phyloP scores from a whole-genome alignment of 2,113 vertebrate species.

The Danio rerio region DNA sequence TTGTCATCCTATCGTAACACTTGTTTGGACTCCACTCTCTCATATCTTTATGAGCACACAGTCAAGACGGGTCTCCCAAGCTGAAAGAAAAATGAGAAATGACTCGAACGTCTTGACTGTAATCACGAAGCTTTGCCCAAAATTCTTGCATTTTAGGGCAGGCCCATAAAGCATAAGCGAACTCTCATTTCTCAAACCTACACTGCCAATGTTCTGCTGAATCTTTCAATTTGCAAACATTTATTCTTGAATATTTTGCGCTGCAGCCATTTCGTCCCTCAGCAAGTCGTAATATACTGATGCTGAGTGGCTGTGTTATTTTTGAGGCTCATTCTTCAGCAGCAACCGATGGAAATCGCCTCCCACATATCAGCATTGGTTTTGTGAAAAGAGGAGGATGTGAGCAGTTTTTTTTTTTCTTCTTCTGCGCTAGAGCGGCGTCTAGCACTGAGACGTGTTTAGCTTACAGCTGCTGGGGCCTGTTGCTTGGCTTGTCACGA shows the following conservation, averaged over 20 bases:
- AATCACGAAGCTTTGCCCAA: background rate
- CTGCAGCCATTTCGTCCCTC: background rate
- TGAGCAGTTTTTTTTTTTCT: background rate
- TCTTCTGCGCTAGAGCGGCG: background rate
- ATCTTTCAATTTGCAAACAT: background rate
- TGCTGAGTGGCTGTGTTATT: background rate
- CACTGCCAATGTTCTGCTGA: background rate
- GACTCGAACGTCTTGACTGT: background rate
- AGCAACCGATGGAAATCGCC: background rate
- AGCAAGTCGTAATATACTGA: background rate
- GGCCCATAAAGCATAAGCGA: background rate
- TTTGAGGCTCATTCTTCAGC: slow-evolving; percentile 3
- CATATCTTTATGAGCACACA: background rate
- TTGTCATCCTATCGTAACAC: background rate
- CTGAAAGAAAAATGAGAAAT: background rate
- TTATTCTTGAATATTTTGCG: background rate
- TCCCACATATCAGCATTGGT: background rate
- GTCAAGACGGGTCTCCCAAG: background rate
- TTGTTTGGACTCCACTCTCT: background rate
- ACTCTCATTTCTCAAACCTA: background rate
- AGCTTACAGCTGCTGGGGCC: background rate
- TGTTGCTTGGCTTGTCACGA: background rate
- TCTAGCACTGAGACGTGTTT: slow-evolving; percentile 1
- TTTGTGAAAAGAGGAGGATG: background rate
- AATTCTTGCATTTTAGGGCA: background rate